Evolutionary conservation across 2,797 vertebrate genomes (phyloP), one percentile per base, ranked within the genome.

Genomic region (Sciaenops ocellatus): DNA sequence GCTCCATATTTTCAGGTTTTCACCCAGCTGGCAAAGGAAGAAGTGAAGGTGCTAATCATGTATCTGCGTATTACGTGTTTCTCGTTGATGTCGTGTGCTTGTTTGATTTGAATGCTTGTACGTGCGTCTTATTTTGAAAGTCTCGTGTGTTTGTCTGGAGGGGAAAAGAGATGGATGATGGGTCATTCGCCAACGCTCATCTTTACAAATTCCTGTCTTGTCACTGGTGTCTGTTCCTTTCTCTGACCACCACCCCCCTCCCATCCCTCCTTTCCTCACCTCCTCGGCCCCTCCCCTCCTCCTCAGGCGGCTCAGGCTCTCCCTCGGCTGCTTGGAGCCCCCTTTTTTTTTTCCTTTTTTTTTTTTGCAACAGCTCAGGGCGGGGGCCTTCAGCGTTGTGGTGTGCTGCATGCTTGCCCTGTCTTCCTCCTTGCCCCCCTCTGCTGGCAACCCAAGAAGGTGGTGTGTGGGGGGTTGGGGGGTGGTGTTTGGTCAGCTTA

Each of bases 361-460:
- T 18, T 20, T 62, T 69, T 73, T 85, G 85, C 86, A 70, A 61
- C 69, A 79, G 82, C 78, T 87, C 76, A 71, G 76, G 78, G 41
- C 11, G 52, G 76, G 82, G 81, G 69, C 69, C 79, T 87, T 90
- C 78, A 80, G 87, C 79, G 77, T 86, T 90, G 87, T 87, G 95
- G 91, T 87, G 86, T 93, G 93, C 94, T 94, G 93, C 94, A 96
- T 96, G 96, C 96, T 96, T 93, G 94, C 95, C 96, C 96, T 93
- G 94, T 94, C 91, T 93, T 94, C 95, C 95, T 96, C 91, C 89
- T 89, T 80, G 83, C 85, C 87, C 42, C 41, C 86, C 91, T 80
- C 87, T 79, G 85, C 91, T 85, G 85, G 87, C 76, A 57, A 69
- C 67, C 76, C 24, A 67, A 83, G 75, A 54, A 76, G 69, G 60